Conservation (phyloP, 2,888 invertebrate genomes). For the Lysandra coridon region DNA sequence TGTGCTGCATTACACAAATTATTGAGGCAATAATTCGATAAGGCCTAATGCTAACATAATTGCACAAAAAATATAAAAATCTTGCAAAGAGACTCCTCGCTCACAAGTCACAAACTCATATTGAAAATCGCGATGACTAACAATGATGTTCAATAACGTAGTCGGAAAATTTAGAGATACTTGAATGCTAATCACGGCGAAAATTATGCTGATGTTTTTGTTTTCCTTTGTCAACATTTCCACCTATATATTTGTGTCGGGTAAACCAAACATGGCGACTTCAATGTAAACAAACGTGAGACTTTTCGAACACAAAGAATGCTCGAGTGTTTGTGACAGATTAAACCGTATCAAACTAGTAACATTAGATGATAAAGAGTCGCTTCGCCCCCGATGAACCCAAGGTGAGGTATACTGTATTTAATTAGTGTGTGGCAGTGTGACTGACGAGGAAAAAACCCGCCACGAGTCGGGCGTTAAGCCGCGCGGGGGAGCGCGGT, state of each 20-base stretch:
- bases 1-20: conserved; percentile 61
- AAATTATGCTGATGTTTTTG: conserved; percentile 17
- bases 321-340: not conserved
- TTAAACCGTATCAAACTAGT: conserved; percentile 20
- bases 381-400: conserved; percentile 69
- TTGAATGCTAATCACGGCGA: not conserved
- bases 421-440: conserved; percentile 68
- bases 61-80: not conserved
- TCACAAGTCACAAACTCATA: not conserved
- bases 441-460: conserved; percentile 80
- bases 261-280: conserved; percentile 11
- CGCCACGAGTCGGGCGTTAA: conserved; percentile 64
- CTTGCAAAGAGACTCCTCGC: not conserved
- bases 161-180: not conserved
- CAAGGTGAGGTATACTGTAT: conserved; percentile 60
- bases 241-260: conserved; percentile 26
- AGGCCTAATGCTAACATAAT: conserved; percentile 44
- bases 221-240: conserved; percentile 21
- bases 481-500: conserved; percentile 65
- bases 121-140: not conserved
- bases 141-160: not conserved
- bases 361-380: conserved; percentile 52
- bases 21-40: conserved; percentile 67
- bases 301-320: conserved; percentile 21
- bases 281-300: conserved; percentile 21